These are phyloP conservation scores for Opisthocomus hoazin DNA, from an alignment of 2,113 vertebrate species.

Conservation along the genomic window DNA sequence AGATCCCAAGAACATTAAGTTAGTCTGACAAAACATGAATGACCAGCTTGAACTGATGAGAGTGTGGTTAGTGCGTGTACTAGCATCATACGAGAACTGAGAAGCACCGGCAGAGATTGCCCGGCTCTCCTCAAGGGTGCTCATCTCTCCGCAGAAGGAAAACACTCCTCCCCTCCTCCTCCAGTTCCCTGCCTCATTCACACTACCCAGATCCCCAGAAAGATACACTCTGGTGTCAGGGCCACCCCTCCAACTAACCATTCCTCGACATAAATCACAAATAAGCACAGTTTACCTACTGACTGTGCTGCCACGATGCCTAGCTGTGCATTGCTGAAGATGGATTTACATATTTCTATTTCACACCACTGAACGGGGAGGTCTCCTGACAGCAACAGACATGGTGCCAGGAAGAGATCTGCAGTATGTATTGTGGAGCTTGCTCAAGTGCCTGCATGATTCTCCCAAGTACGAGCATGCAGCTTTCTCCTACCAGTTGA, in stretches of 20 bases:
- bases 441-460: neutral
- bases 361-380: neutral
- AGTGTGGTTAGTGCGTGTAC: neutral
- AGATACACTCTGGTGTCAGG: neutral
- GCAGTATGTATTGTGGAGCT: neutral
- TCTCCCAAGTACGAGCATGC: neutral
- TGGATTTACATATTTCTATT: neutral
- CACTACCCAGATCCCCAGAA: neutral
- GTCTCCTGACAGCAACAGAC: neutral
- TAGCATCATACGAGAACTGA: neutral
- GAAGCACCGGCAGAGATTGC: neutral
- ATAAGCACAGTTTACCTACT: neutral
- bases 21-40: neutral
- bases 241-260: neutral
- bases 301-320: neutral
- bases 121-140: neutral
- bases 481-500: neutral
- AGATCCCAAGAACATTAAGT: neutral
- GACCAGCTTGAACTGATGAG: neutral
- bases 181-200: neutral
- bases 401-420: neutral
- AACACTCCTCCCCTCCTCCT: neutral
- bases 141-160: neutral
- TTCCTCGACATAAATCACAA: neutral
- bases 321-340: neutral